Base-by-base conservation (phyloP, 2,113 vertebrate genomes). In the Morone saxatilis region DNA sequence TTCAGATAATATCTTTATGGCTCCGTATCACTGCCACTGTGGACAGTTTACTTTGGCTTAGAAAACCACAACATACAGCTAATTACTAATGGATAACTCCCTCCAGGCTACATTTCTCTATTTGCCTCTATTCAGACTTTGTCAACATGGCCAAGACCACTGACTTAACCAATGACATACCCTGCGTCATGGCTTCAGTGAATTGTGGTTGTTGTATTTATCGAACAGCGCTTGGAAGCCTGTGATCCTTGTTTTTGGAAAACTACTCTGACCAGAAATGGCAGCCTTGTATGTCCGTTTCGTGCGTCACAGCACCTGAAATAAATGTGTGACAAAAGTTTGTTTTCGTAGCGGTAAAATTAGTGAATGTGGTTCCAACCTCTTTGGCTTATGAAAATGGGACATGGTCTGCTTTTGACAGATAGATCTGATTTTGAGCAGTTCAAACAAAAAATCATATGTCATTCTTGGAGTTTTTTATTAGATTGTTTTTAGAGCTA, bases 211-310 rank as follows among this genome's bases (percentile, higher is more conserved):
- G 2, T 53, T 72, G 4, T 78, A 8, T 76, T 71, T 71, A 69
- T 62, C 40, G 0, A 57, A 51, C 54, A 6, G 20, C 4, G 25
- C 20, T 66, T 14, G 4, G 40, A 13, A 65, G 19, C 45, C 41
- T 59, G 60, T 60, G 22, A 71, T 54, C 17, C 63, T 71, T 86
- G 14, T 41, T 67, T 81, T 78, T 70, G 20, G 54, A 50, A 66
- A 71, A 45, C 22, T 65, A 0, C 19, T 38, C 51, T 6, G 16
- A 54, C 68, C 61, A 62, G 7, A 69, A 71, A 67, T 22, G 12
- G 3, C 2, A 63, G 40, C 43, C n/a, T 45, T 25, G 1, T 65
- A 10, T 20, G 31, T 14, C 16, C 16, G 25, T 36, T 38, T 67
- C 56, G 11, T 50, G 59, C 10, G 3, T 84, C 63, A 50, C 61